Evolutionary conservation across 2,888 invertebrate species (phyloP), one percentile per base, ranked within the genome.

Genomic region (Schizotus pectinicornis): DNA sequence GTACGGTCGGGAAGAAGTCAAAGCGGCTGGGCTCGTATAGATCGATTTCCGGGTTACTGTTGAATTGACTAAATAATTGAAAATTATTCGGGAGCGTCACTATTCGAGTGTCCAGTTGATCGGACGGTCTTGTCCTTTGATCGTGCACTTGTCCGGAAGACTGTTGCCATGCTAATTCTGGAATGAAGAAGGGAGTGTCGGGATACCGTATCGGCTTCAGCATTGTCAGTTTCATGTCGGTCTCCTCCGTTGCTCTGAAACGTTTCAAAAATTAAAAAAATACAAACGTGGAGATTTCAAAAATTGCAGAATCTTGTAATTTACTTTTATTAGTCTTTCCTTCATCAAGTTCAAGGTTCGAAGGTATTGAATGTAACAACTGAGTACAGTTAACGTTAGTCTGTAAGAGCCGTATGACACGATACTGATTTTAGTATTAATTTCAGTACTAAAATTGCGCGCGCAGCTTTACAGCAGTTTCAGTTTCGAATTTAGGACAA

Each of bases 171-270:
- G 12, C 35, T 39, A 9, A 8, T 39, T n/a, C 7, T 3, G 39
- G 12, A 13, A 7, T 39, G 12, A 39, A 8, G 39, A 8, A 13
- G 8, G 39, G 13, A 3, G 11, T 8, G 11, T 9, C 39, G 31
- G 13, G 13, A 22, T n/a, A 22, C 22, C 22, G 2, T 11, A 46
- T 13, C 34, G 57, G 57, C 9, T 52, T 41, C 35, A 50, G 35
- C 59, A 60, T 56, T 9, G 55, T 54, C 6, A 56, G 32, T 6
- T 47, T 36, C 12, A 39, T 8, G 2, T 22, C n/a, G 32, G 34
- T 48, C 11, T 60, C 52, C 8, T 56, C 52, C n/a, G 35, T 47
- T 1, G 48, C 60, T 32, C 60, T 56, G 39, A 32, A 56, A 22
- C 2, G 5, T 22, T 2, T 22, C 22, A 22, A 5, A 22, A 22